Evolutionary conservation across 2,113 vertebrate genomes (phyloP), one percentile per base, ranked within the genome.

Genomic region (Leucoraja erinaceus): DNA sequence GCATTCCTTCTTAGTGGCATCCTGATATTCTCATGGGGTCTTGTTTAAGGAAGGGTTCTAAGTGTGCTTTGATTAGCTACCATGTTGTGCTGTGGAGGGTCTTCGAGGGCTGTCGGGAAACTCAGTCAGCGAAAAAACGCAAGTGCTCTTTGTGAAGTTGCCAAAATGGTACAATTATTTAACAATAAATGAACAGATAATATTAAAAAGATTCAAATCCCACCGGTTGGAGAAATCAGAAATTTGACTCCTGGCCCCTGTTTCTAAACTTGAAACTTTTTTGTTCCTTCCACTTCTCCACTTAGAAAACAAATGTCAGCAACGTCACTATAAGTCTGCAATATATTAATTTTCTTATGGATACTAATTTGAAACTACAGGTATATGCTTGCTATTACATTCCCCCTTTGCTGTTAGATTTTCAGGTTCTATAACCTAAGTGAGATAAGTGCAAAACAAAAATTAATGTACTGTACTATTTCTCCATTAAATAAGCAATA

Each of bases 1-100:
- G 47, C 90, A 91, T 91, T 91, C 90, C 90, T 91, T 70, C 90
- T 88, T 66, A 63, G 83, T 88, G 83, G 59, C 83, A 88, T 88
- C 66, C 68, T 72, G 90, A 91, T 91, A 47, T 72, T 91, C 90
- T 91, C 90, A 91, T 91, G 90, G 31, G 66, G 22, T 91, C 66
- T 72, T 72, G 63, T 91, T 72, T 47, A 74, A 72, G 90, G 90
- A 91, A 72, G 66, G 66, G 68, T 18, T 91, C 88, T 91, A 91
- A 91, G 90, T 72, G 66, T 91, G 72, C 66, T 91, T 91, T 91
- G 90, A 91, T 91, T 91, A 72, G 90, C 90, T 74, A 47, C 66
- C 33, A 91, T 74, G 66, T 72, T 91, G 90, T 91, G 66, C 90
- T 72, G 90, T 91, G 90, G 90, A 91, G 90, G 68, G 68, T 72